Evolutionary conservation across 2,888 invertebrate genomes (phyloP).

Genomic region (Xestoiulus laeticollis): DNA sequence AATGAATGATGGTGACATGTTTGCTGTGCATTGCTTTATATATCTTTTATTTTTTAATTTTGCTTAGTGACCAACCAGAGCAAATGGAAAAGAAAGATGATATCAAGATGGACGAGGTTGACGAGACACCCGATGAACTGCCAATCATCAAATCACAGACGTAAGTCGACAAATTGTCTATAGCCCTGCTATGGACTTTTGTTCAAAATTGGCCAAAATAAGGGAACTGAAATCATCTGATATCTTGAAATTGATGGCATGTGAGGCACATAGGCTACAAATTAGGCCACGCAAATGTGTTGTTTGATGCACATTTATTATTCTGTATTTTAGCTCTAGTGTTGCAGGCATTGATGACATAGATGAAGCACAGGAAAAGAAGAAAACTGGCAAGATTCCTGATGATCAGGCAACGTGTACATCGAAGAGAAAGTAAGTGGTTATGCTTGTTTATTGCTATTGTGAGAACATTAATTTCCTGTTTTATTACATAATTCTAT

Average conservation of each 20-base stretch:
- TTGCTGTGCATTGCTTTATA: background rate
- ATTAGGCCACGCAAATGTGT: too few species aligned
- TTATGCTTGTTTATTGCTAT: background rate
- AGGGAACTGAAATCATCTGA: too few species aligned
- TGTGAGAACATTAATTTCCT: too few species aligned
- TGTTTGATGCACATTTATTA: background rate
- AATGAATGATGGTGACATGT: background rate
- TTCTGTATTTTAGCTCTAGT: background rate
- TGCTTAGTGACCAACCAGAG: background rate
- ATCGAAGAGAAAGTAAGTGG: background rate
- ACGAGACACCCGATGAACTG: constrained; percentile 15
- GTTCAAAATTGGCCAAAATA: too few species aligned
- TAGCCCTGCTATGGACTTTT: background rate
- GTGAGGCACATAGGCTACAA: too few species aligned
- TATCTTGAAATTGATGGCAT: too few species aligned
- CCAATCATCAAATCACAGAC: background rate
- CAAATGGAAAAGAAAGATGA: background rate
- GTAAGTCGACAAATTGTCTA: background rate
- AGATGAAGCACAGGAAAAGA: background rate
- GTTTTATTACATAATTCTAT: too few species aligned
- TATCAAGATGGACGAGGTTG: background rate
- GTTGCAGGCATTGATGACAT: background rate
- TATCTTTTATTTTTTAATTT: background rate
- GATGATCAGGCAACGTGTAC: background rate
- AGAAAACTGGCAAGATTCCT: background rate